phyloP scores from a whole-genome alignment of 2,113 vertebrate genomes.

The Platysteira castanea region DNA sequence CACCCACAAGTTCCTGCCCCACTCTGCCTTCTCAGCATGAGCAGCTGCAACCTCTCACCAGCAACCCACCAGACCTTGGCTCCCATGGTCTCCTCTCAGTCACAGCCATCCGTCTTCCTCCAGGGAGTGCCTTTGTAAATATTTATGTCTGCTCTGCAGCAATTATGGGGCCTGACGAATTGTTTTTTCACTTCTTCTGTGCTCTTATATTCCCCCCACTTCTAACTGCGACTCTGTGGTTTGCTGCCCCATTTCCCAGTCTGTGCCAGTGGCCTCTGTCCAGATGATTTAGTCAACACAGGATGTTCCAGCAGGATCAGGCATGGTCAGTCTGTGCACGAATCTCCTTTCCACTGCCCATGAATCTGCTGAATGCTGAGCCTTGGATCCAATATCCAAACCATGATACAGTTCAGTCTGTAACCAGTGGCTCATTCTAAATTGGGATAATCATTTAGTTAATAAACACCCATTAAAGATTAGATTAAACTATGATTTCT shows the following conservation, averaged over 20 bases:
- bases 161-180: background rate
- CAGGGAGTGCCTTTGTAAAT: background rate
- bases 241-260: background rate
- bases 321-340: background rate
- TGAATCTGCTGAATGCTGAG: background rate
- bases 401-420: background rate
- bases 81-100: background rate
- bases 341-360: background rate
- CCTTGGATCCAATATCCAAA: background rate
- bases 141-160: background rate
- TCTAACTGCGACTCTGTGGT: background rate
- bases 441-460: background rate
- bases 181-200: background rate
- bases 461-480: background rate
- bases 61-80: background rate
- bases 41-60: background rate
- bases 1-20: background rate
- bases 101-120: background rate
- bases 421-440: background rate
- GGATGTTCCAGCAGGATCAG: background rate
- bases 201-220: background rate
- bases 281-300: fast-evolving
- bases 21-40: background rate
- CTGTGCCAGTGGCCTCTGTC: background rate
- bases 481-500: conserved; percentile 13